Evolutionary conservation across 2,113 vertebrate species (phyloP).

Genomic region (Phylloscopus trochilus): DNA sequence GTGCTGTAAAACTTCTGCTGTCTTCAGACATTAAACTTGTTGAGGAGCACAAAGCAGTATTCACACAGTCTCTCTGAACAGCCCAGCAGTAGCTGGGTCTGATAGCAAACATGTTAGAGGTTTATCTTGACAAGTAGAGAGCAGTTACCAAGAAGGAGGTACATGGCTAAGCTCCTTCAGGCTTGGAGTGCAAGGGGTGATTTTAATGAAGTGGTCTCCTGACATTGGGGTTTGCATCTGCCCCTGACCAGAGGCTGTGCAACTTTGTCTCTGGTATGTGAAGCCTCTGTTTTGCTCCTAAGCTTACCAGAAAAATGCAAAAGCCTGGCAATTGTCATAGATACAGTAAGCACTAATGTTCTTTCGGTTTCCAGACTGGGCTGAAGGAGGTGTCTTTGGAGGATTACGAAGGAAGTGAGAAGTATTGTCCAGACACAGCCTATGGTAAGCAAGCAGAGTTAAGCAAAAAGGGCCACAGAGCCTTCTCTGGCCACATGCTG

Average conservation of each 20-base stretch:
- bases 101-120: not conserved
- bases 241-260: not conserved
- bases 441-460: conserved; percentile 80
- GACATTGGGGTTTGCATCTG: not conserved
- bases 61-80: not conserved
- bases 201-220: not conserved
- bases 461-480: not conserved
- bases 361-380: conserved; percentile 64
- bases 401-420: conserved; percentile 61
- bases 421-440: conserved; percentile 76
- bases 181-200: not conserved
- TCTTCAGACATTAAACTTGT: not conserved
- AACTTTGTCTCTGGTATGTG: not conserved
- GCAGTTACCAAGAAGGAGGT: not conserved
- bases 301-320: not conserved
- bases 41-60: not conserved
- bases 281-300: not conserved
- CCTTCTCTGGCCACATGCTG: not conserved
- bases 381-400: conserved; percentile 57
- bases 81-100: not conserved
- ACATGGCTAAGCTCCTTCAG: not conserved
- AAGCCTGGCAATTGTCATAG: not conserved
- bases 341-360: conserved; percentile 33
- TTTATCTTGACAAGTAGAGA: not conserved
- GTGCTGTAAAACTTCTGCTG: not conserved